Conservation (phyloP, 1,140 invertebrate genomes). For the Lanistes nyassanus region DNA sequence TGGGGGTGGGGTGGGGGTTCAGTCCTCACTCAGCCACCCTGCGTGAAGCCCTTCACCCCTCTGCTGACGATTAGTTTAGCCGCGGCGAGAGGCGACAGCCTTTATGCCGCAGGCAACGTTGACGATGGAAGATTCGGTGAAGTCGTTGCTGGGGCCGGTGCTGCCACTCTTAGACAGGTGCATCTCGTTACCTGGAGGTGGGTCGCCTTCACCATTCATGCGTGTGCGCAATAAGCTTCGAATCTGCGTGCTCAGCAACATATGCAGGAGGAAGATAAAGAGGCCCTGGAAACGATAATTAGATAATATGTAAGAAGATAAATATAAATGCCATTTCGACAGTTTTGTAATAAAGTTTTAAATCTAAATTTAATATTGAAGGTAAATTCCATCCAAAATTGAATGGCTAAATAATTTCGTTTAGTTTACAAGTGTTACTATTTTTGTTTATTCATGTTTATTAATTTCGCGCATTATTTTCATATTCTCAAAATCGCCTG, state of each 20-base stretch:
- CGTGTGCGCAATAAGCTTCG: conserved; percentile 26
- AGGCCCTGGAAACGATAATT: conserved; percentile 29
- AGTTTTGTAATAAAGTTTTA: no score
- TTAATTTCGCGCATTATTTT: no score
- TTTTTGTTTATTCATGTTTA: no score
- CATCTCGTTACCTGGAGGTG: conserved; percentile 3
- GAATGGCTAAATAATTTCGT: no score
- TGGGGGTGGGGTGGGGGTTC: no score
- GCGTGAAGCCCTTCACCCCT: no score
- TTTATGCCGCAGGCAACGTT: conserved; percentile 17
- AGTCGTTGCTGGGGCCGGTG: conserved; percentile 28
- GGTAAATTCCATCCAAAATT: no score
- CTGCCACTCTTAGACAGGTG: conserved; percentile 30
- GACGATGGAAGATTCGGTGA: conserved; percentile 24
- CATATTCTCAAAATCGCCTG: no score
- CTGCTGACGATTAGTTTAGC: no score
- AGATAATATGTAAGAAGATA: conserved; percentile 1
- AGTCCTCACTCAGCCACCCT: no score
- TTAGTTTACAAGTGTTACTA: no score
- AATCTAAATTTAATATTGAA: no score
- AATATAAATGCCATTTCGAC: background rate
- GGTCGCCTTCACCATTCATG: background rate
- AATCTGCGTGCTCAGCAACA: conserved; percentile 40
- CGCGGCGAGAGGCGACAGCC: background rate
- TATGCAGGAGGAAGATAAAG: conserved; percentile 39